A percentile compares a stretch with the other conserved stretches of the same genome.
Evolutionary conservation across 2,888 invertebrate species (phyloP).

Genomic region (Rhagium mordax): DNA sequence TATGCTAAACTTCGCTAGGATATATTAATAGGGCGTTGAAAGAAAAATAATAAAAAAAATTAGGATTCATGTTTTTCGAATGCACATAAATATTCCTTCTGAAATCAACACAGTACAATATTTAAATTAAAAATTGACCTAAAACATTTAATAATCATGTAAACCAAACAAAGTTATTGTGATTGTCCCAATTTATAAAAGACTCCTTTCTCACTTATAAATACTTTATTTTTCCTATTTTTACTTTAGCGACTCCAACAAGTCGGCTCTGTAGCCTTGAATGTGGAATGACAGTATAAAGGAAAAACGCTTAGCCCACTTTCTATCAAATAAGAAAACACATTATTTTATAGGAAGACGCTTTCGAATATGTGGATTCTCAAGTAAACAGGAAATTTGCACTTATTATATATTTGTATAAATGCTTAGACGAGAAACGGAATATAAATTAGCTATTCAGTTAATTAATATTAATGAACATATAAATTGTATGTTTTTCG

Average conservation of each 20-base stretch:
- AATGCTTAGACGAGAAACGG: neutral
- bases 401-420: neutral
- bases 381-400: neutral
- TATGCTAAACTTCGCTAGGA: no score
- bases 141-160: neutral
- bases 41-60: no score
- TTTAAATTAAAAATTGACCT: neutral
- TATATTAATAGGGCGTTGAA: no score
- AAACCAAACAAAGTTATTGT: neutral
- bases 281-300: neutral
- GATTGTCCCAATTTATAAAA: neutral
- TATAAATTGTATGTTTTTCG: no score
- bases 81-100: neutral
- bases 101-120: neutral
- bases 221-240: neutral
- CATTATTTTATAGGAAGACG: neutral
- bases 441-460: neutral
- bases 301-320: neutral
- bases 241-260: neutral
- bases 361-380: neutral
- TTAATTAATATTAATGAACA: no score
- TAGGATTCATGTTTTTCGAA: no score
- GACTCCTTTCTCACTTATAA: neutral
- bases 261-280: neutral
- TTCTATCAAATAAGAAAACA: neutral